Conservation (phyloP, 64 coral and sea anemone species). For the Astreopora myriophthalma region DNA sequence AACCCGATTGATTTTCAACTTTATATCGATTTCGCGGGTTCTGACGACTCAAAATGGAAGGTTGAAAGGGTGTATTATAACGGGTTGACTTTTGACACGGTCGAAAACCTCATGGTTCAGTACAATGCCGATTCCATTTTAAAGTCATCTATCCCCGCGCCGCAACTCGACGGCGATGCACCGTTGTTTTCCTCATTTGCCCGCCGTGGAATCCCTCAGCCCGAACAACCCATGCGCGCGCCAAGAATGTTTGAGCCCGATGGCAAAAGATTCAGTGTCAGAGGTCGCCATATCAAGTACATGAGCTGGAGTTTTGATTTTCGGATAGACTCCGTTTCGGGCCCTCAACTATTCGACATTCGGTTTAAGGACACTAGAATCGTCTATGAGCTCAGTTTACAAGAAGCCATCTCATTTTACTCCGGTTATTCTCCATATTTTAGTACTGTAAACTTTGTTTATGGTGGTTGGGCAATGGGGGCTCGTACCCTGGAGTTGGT, state of each 20-base stretch:
- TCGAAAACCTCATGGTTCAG: conserved; percentile 37
- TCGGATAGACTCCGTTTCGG: conserved; percentile 43
- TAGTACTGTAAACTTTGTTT: conserved; percentile 7
- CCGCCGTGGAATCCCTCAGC: conserved; percentile 42
- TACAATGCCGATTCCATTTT: conserved; percentile 15
- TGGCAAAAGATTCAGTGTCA: conserved; percentile 58
- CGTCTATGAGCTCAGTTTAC: conserved; percentile 55
- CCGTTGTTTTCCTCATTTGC: conserved; percentile 21
- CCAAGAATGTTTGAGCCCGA: conserved; percentile 76
- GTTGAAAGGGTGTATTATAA: conserved; percentile 60
- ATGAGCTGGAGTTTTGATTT: conserved; percentile 70
- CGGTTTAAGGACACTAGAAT: conserved; percentile 32
- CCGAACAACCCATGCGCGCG: conserved; percentile 19
- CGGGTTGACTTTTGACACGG: conserved; percentile 22
- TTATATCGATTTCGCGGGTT: conserved; percentile 24
- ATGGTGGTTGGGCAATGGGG: conserved; percentile 27
- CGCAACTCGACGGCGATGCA: neutral
- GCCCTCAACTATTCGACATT: conserved; percentile 53
- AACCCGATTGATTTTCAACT: conserved; percentile 53
- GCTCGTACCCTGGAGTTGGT: conserved; percentile 2
- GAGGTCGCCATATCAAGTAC: conserved; percentile 30
- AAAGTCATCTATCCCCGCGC: conserved; percentile 44
- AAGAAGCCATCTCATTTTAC: conserved; percentile 58
- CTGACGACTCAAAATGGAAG: conserved; percentile 34
- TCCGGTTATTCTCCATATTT: conserved; percentile 23